These are phyloP conservation scores for Tridacna crocea DNA, from an alignment of 2,888 invertebrate species.

Conservation along the genomic window DNA sequence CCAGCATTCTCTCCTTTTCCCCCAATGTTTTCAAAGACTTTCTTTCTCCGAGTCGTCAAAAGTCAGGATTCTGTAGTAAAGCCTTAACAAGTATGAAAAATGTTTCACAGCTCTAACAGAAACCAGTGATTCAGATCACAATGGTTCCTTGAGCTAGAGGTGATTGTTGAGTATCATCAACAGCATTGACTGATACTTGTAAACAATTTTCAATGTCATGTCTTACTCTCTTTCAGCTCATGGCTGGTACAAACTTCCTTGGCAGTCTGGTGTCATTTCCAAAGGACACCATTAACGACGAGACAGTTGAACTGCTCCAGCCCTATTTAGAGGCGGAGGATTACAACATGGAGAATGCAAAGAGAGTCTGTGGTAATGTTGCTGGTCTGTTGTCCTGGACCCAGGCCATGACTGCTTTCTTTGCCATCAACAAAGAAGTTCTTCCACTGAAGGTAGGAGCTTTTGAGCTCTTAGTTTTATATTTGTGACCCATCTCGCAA, in stretches of 20 bases:
- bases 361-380: constrained; percentile 84
- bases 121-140: too few relatives aligned
- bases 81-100: too few relatives aligned
- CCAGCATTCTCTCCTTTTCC: too few relatives aligned
- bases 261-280: constrained; percentile 94
- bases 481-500: too few relatives aligned
- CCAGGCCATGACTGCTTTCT: constrained; percentile 84
- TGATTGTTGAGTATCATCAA: too few relatives aligned
- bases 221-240: constrained; percentile 69
- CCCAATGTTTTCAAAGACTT: too few relatives aligned
- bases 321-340: constrained; percentile 83
- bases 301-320: constrained; percentile 83
- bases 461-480: background rate
- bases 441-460: constrained; percentile 83
- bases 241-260: constrained; percentile 83
- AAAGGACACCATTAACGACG: constrained; percentile 84
- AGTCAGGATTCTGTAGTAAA: too few relatives aligned
- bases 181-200: too few relatives aligned
- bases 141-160: too few relatives aligned
- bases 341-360: constrained; percentile 83
- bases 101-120: too few relatives aligned
- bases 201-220: too few relatives aligned
- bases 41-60: too few relatives aligned
- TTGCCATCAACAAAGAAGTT: constrained; percentile 84
- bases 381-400: constrained; percentile 84